Conservation (phyloP, 2,888 invertebrate genomes). For the Tuberolachnus salignus region DNA sequence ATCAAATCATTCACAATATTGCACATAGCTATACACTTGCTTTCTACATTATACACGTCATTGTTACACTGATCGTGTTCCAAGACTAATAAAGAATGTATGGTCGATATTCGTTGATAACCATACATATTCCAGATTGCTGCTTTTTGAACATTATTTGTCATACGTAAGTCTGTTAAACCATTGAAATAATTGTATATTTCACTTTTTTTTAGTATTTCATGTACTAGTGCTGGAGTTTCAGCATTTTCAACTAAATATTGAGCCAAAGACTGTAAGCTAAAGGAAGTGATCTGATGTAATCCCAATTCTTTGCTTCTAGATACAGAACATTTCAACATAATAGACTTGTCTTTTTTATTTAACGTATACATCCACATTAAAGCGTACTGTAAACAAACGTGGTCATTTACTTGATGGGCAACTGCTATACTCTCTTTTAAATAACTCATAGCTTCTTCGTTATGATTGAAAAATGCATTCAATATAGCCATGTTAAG, state of each 20-base stretch:
- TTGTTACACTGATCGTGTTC: constrained; percentile 48
- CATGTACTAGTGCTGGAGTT: constrained; percentile 62
- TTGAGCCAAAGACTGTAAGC: constrained; percentile 57
- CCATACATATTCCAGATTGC: constrained; percentile 89
- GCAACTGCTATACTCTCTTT: constrained; percentile 86
- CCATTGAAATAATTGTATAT: constrained; percentile 84
- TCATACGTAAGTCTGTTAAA: constrained; percentile 79
- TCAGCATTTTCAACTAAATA: constrained; percentile 52
- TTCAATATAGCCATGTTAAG: constrained; percentile 89
- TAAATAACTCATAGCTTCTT: constrained; percentile 80
- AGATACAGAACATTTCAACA: constrained; percentile 55
- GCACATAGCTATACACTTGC: constrained; percentile 74
- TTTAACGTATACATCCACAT: constrained; percentile 68
- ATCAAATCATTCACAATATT: constrained; percentile 67
- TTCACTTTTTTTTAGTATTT: constrained; percentile 83
- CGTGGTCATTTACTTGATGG: constrained; percentile 84
- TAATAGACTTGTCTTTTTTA: constrained; percentile 41
- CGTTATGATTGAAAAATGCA: constrained; percentile 68
- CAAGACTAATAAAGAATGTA: constrained; percentile 44
- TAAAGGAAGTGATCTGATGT: constrained; percentile 56
- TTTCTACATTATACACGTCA: constrained; percentile 69
- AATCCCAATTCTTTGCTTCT: constrained; percentile 54
- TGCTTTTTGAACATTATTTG: constrained; percentile 80
- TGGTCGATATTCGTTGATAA: constrained; percentile 63
- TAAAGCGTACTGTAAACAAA: constrained; percentile 83